Conservation (phyloP, 1,140 invertebrate species). For the Calephelis virginiensis region DNA sequence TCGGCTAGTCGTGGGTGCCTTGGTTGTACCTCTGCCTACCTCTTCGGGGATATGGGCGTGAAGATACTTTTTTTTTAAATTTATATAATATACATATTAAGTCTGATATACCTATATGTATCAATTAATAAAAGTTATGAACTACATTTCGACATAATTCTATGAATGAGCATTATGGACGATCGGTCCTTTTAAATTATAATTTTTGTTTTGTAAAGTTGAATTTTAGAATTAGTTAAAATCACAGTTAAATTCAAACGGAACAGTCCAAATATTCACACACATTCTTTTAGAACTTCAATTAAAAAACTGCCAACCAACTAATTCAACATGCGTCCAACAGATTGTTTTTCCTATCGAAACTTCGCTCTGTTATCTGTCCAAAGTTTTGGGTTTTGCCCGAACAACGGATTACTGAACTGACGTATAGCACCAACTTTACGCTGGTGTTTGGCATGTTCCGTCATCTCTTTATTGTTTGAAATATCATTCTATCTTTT, state of each 20-base stretch:
- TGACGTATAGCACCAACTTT: constrained; percentile 18
- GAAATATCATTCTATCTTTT: constrained; percentile 9
- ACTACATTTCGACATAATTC: no score
- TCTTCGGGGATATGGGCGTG: no score
- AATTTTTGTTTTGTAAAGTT: no score
- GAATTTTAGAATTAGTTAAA: background rate
- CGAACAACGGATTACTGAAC: constrained; percentile 16
- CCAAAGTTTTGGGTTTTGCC: constrained; percentile 15
- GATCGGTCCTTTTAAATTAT: no score
- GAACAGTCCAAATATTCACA: background rate
- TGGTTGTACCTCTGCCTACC: no score
- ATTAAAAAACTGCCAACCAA: constrained; percentile 16
- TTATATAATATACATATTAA: no score
- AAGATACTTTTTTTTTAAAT: no score
- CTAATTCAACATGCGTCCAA: constrained; percentile 18
- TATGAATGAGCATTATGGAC: no score
- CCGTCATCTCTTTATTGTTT: constrained; percentile 11
- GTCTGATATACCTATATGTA: no score
- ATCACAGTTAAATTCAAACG: background rate
- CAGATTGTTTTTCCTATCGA: constrained; percentile 18
- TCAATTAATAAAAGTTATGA: no score
- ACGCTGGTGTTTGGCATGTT: constrained; percentile 7
- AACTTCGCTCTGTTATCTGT: constrained; percentile 16
- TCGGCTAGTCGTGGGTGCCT: no score
- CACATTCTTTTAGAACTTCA: constrained; percentile 10